Evolutionary conservation across 2,888 invertebrate genomes (phyloP).

Genomic region (Creontiades dilutus): DNA sequence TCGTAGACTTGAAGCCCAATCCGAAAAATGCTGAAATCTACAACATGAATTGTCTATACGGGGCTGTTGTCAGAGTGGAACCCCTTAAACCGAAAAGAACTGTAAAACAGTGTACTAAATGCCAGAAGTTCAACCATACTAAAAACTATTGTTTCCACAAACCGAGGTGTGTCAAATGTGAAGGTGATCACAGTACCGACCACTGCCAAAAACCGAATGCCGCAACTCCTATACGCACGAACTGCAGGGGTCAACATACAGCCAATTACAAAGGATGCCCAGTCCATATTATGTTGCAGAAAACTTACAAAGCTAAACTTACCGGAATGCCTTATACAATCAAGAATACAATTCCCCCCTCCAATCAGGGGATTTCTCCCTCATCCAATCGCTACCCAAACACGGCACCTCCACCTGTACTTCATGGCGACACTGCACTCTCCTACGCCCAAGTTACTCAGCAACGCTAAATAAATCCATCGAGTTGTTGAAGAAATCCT

Average conservation of each 20-base stretch:
- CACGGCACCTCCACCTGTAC: too few species aligned
- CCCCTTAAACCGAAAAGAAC: conserved; percentile 53
- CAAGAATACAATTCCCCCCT: too few species aligned
- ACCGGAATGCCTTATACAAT: too few species aligned
- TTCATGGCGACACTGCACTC: too few species aligned
- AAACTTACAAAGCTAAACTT: too few species aligned
- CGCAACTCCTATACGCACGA: conserved; percentile 30
- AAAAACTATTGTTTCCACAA: conserved; percentile 63
- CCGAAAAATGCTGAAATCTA: conserved; percentile 64
- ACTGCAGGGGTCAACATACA: conserved; percentile 54
- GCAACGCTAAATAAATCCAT: too few species aligned
- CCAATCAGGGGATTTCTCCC: too few species aligned
- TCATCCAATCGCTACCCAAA: too few species aligned
- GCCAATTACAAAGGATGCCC: too few species aligned
- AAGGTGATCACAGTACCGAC: conserved; percentile 50
- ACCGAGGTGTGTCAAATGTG: conserved; percentile 53
- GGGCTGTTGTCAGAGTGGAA: conserved; percentile 55
- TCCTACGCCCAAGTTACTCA: too few species aligned
- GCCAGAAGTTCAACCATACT: conserved; percentile 53
- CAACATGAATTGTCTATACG: conserved; percentile 27
- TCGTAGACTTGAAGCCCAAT: conserved; percentile 60
- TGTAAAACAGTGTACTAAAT: conserved; percentile 54
- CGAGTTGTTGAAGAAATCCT: too few species aligned
- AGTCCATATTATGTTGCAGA: too few species aligned
- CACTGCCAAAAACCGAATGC: conserved; percentile 18